Conservation (phyloP, 1,140 invertebrate genomes). For the Hycleus cichorii region DNA sequence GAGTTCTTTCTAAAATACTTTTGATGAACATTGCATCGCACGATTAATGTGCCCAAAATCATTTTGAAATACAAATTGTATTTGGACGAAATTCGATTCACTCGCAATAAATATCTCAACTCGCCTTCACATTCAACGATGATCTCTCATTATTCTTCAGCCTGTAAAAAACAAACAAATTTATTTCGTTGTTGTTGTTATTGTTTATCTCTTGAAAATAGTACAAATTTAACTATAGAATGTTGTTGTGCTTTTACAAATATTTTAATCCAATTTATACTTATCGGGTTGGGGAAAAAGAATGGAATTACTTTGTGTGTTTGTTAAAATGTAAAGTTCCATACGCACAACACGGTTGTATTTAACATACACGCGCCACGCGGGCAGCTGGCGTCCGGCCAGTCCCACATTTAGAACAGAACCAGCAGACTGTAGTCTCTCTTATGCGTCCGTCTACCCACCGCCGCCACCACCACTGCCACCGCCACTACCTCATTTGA, state of each 20-base stretch:
- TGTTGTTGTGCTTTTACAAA: not conserved
- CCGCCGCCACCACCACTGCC: conserved; percentile 11
- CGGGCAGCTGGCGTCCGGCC: conserved; percentile 22
- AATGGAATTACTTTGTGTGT: too few species aligned
- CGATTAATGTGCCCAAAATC: conserved; percentile 14
- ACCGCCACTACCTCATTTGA: not conserved
- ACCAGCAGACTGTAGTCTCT: conserved; percentile 24
- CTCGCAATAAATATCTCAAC: not conserved
- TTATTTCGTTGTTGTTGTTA: too few species aligned
- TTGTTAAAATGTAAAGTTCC: not conserved
- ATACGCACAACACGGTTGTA: not conserved
- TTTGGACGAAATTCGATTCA: not conserved
- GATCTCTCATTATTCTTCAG: too few species aligned
- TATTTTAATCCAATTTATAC: not conserved
- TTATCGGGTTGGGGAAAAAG: not conserved
- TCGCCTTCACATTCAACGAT: not conserved
- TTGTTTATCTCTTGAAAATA: too few species aligned
- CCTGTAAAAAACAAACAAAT: not conserved
- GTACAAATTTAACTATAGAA: not conserved
- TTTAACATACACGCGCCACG: conserved; percentile 20
- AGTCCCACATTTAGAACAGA: conserved; percentile 28
- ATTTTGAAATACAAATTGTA: conserved; percentile 12
- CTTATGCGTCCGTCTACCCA: not conserved
- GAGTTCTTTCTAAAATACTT: conserved; percentile 4
- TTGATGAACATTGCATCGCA: conserved; percentile 20